These are phyloP conservation scores for Cyanocitta stelleri DNA, from an alignment of 2,113 vertebrate genomes.

Conservation along the genomic window DNA sequence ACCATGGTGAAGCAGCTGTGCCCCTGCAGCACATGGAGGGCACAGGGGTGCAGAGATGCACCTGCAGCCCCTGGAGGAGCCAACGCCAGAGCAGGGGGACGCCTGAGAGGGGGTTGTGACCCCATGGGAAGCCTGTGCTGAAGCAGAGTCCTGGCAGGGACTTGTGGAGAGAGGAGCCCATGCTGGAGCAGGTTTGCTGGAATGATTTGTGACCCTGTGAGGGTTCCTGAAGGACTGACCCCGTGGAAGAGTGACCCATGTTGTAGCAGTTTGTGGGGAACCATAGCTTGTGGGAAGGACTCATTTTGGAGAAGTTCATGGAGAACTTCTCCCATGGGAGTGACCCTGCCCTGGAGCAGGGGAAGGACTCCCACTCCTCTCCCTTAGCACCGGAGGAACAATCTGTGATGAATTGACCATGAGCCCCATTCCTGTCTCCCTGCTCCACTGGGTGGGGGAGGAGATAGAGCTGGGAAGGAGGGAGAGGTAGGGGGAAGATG, in stretches of 20 bases:
- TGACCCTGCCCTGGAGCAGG: not conserved
- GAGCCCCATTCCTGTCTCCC: not conserved
- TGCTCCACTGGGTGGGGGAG: not conserved
- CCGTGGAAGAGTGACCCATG: not conserved
- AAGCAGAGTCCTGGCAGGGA: not conserved
- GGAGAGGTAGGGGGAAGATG: not conserved
- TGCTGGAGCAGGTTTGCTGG: not conserved
- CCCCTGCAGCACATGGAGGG: not conserved
- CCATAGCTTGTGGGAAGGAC: not conserved
- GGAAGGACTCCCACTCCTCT: not conserved
- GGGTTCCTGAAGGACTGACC: not conserved
- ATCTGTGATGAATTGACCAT: not conserved
- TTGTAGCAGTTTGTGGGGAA: not conserved
- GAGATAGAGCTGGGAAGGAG: not conserved
- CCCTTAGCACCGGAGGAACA: not conserved
- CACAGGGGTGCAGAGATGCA: not conserved
- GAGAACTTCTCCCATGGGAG: not conserved
- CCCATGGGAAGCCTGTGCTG: not conserved
- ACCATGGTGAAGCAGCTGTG: not conserved
- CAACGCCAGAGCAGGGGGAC: not conserved
- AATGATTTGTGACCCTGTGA: not conserved
- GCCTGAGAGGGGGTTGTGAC: not conserved
- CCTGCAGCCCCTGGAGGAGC: not conserved
- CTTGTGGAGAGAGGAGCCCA: not conserved
- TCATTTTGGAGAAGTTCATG: not conserved